Percentiles rank a stretch among this genome's conserved stretches.
phyloP scores from a whole-genome alignment of 2,113 vertebrate genomes.

The Ursus arctos region DNA sequence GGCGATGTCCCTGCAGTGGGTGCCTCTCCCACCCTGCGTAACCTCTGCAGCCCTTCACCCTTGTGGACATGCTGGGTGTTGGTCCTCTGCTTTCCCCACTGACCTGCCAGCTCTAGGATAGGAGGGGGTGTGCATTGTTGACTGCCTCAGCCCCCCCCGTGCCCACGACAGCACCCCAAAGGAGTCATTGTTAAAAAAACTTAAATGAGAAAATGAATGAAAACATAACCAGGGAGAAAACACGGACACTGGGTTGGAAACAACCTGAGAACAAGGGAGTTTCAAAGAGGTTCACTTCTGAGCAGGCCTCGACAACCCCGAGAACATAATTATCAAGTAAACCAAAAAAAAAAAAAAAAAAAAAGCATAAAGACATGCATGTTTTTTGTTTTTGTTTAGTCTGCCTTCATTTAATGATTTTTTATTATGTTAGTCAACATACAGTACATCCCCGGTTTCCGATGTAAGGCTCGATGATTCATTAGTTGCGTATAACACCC shows the following conservation, averaged over 20 bases:
- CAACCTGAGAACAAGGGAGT: background rate
- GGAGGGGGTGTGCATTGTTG: background rate
- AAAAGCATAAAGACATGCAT: background rate
- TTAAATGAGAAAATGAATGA: background rate
- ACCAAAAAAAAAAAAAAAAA: background rate
- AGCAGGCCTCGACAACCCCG: background rate
- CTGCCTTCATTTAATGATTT: no score
- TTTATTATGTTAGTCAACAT: no score
- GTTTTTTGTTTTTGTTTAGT: no score
- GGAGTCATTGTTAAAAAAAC: background rate
- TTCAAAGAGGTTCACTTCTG: background rate
- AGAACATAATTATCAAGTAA: background rate
- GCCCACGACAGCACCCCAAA: background rate
- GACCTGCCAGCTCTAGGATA: background rate
- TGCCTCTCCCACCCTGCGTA: background rate
- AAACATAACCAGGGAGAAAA: background rate
- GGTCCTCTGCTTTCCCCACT: background rate
- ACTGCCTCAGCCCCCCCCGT: background rate
- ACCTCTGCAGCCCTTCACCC: background rate
- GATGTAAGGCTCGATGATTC: no score
- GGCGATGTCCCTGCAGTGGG: background rate
- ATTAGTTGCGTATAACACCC: no score
- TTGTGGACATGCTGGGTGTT: background rate
- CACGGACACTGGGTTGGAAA: background rate
- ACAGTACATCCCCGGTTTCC: no score